Conservation (phyloP, 2,888 invertebrate genomes). For the Ommatoiulus sabulosus region DNA sequence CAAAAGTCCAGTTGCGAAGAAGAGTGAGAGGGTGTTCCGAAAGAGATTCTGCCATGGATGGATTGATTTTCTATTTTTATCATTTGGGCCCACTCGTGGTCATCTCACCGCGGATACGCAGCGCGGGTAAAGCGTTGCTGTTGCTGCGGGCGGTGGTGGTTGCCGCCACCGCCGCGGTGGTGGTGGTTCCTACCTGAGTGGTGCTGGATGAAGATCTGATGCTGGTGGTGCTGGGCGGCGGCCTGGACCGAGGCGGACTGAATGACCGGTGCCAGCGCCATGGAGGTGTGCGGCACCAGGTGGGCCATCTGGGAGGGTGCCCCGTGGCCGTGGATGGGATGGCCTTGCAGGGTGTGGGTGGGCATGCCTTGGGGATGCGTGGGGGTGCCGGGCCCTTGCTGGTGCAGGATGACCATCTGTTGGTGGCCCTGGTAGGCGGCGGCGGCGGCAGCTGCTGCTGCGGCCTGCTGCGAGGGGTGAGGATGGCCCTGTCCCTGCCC, state of each 20-base stretch:
- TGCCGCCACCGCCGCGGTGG: background rate
- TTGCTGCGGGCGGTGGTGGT: background rate
- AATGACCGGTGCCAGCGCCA: conserved; percentile 56
- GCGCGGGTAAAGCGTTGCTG: background rate
- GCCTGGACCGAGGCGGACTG: conserved; percentile 50
- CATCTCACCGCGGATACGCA: background rate
- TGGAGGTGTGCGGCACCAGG: conserved; percentile 58
- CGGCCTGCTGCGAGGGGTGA: background rate
- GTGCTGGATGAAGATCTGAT: conserved; percentile 61
- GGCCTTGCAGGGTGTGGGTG: conserved; percentile 58
- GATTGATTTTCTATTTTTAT: no score
- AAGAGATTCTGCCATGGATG: no score
- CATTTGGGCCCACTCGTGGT: background rate
- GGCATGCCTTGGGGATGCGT: conserved; percentile 57
- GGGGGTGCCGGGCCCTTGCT: conserved; percentile 54
- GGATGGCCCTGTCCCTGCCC: background rate
- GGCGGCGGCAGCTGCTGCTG: conserved; percentile 43
- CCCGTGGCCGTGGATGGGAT: conserved; percentile 55
- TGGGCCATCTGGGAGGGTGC: conserved; percentile 56
- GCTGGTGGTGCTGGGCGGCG: conserved; percentile 56
- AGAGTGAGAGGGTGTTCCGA: no score
- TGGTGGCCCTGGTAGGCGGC: conserved; percentile 50
- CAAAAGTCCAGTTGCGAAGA: no score
- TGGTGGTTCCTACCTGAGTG: conserved; percentile 56
- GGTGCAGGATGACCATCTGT: conserved; percentile 53